phyloP scores from a whole-genome alignment of 2,888 invertebrate species.

The Troilus luridus region DNA sequence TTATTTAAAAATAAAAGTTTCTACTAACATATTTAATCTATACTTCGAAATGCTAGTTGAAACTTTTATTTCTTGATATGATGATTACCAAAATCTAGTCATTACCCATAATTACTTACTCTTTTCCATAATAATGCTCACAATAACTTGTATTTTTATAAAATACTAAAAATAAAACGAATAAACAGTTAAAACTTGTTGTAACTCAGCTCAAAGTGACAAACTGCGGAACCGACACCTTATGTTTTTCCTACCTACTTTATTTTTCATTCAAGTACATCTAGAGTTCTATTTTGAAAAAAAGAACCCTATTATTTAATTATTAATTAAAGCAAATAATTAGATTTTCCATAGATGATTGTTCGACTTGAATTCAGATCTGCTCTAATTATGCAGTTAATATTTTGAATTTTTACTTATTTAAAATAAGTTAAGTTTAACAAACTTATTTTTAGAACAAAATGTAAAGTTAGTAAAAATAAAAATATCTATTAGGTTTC shows the following conservation, averaged over 20 bases:
- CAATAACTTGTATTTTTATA: too few relatives aligned
- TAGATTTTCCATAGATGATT: not conserved
- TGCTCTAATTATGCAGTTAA: not conserved
- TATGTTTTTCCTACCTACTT: not conserved
- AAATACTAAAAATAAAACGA: too few relatives aligned
- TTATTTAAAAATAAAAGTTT: too few relatives aligned
- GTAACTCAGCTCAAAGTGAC: too few relatives aligned
- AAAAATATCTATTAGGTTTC: not conserved
- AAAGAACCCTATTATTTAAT: not conserved
- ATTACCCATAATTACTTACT: too few relatives aligned
- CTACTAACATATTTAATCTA: too few relatives aligned
- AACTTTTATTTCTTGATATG: too few relatives aligned
- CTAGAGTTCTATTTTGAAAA: not conserved
- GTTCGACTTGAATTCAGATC: not conserved
- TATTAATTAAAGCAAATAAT: not conserved
- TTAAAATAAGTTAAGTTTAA: not conserved
- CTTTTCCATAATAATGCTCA: too few relatives aligned
- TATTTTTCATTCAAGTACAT: not conserved
- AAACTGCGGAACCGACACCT: too few relatives aligned
- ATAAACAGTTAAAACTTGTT: too few relatives aligned
- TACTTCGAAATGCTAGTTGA: too few relatives aligned
- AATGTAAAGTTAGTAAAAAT: not conserved
- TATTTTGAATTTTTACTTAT: not conserved
- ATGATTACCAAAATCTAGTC: too few relatives aligned
- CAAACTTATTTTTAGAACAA: not conserved